Conservation (phyloP, 2,113 vertebrate genomes). For the Cyprinus carpio region DNA sequence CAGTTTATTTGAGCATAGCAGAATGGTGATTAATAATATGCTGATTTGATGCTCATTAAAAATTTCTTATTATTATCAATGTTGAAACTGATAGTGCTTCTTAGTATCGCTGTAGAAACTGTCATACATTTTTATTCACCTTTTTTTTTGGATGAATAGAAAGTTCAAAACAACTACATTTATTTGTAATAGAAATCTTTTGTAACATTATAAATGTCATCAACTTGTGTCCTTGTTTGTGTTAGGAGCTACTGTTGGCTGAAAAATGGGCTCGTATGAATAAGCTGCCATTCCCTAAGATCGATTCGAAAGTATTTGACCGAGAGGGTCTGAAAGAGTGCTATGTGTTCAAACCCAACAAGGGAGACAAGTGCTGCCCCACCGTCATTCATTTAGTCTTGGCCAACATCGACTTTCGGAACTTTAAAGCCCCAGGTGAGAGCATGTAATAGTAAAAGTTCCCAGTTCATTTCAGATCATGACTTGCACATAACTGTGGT, state of each 20-base stretch:
- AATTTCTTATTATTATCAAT: not conserved
- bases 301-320: constrained; percentile 94
- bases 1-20: not conserved
- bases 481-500: not conserved
- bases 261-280: constrained; percentile 99
- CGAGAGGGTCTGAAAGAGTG: constrained; percentile 96
- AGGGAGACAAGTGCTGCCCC: constrained; percentile 89
- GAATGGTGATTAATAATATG: not conserved
- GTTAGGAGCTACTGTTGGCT: constrained; percentile 91
- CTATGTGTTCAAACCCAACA: constrained; percentile 94
- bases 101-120: too few species aligned
- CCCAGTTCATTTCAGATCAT: not conserved
- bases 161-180: not conserved
- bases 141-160: not conserved
- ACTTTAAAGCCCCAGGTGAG: constrained; percentile 92
- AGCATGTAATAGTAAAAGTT: not conserved
- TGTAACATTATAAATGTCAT: not conserved
- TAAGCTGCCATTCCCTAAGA: constrained; percentile 96
- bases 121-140: too few species aligned
- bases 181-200: not conserved
- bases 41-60: not conserved
- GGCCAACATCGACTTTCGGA: constrained; percentile 94
- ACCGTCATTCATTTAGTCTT: constrained; percentile 96
- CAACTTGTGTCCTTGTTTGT: not conserved
- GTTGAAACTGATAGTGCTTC: not conserved